Percentiles rank a stretch among this genome's conserved stretches.
Conservation (phyloP, 37 sponge, comb jelly and placozoan species). For the Tethya wilhelma region DNA sequence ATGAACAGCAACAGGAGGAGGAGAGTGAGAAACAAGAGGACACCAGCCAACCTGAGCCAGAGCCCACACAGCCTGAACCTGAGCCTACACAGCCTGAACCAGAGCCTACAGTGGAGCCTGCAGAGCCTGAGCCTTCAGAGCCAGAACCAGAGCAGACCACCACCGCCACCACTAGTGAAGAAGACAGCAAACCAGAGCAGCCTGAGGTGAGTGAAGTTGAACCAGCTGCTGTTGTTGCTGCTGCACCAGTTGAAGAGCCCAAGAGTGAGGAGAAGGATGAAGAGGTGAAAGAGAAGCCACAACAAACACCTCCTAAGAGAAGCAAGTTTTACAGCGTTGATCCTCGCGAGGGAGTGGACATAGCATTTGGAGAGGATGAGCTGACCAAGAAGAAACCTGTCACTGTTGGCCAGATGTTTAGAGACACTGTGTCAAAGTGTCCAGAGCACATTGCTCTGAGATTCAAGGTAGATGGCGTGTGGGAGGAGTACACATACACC, state of each 20-base stretch:
- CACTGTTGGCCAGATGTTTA: slow-evolving; percentile 47
- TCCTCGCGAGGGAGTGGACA: slow-evolving; percentile 48
- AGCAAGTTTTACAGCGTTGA: slow-evolving; percentile 26
- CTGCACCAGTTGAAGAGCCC: background rate
- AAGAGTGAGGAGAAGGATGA: background rate
- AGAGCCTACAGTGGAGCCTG: too few relatives aligned
- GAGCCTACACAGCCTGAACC: too few relatives aligned
- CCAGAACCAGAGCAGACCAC: too few relatives aligned
- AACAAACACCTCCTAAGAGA: background rate
- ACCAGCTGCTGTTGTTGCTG: background rate
- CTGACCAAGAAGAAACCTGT: slow-evolving; percentile 21
- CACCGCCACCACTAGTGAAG: too few relatives aligned
- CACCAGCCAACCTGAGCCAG: too few relatives aligned
- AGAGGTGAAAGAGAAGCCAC: background rate
- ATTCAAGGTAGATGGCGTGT: slow-evolving; percentile 40
- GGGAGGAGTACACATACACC: slow-evolving; percentile 5
- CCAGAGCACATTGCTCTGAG: slow-evolving; percentile 31
- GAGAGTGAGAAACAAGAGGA: too few relatives aligned
- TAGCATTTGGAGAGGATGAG: slow-evolving; percentile 28
- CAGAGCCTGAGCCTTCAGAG: too few relatives aligned
- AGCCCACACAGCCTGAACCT: too few relatives aligned
- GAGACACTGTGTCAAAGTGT: background rate
- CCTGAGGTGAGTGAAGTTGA: too few relatives aligned
- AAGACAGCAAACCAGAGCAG: too few relatives aligned
- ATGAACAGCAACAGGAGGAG: too few relatives aligned